Base-by-base conservation (phyloP, 2,888 invertebrate genomes). In the Brachynemurus nebulosus region DNA sequence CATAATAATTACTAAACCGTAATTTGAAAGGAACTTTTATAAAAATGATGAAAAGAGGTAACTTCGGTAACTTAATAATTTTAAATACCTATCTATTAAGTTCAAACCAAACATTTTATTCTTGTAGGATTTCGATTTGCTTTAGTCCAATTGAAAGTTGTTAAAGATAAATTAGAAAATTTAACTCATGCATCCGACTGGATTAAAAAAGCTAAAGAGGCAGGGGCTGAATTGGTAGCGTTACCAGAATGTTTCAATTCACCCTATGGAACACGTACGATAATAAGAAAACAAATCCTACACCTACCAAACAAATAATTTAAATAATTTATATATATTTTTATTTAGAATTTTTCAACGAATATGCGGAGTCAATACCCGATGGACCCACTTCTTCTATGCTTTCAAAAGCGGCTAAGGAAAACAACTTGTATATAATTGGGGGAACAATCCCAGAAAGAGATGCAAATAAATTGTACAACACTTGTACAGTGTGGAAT, bases 161-260 rank as follows among this genome's bases (percentile, higher is more conserved):
- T 68, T 1, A 61, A 64, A n/a, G 64, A 68, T 45, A 80, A 79
- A 57, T 47, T 59, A 3, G 65, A 62, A 14, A 80, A 79, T 54
- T 52, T 79, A 2, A 52, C 58, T 19, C 61, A 63, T 47, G 76
- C 75, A 6, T 54, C 67, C 5, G 61, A 65, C 35, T 63, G 69
- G 36, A 67, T 78, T 27, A 61, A 65, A 45, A 64, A 68, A 47
- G 78, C 78, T 8, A 72, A 72, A 47, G 50, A 61, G 35, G 52
- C 61, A 44, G 67, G 69, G n/a, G 72, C 75, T 1, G 64, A 71
- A 35, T 49, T 77, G 35, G 61, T 76, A 18, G 72, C 75, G 1
- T 61, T 86, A 5, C 85, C 86, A 8, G 96, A 96, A 65, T 93
- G 91, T 60, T 96, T 95, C 58, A 96, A 95, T 61, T 86, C 86